phyloP scores from a whole-genome alignment of 1,140 invertebrate genomes.

The Lutraria rhynchaena region DNA sequence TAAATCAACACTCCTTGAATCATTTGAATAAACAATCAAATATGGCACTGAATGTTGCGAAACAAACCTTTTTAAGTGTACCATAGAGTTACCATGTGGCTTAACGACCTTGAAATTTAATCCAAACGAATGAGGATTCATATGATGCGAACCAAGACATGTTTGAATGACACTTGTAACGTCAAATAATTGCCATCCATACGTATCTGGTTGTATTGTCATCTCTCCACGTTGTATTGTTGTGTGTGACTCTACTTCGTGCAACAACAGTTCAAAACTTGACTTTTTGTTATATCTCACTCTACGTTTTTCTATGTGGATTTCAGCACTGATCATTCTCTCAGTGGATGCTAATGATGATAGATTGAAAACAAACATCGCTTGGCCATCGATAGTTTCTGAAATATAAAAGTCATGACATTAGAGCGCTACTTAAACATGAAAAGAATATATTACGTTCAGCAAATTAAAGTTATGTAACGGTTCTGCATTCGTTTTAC shows the following conservation, averaged over 20 bases:
- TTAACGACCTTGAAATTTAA: slow-evolving; percentile 73
- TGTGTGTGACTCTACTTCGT: slow-evolving; percentile 74
- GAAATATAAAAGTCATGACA: slow-evolving; percentile 60
- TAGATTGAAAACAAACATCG: slow-evolving; percentile 81
- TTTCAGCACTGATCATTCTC: slow-evolving; percentile 78
- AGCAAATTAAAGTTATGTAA: too few relatives aligned
- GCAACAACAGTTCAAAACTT: slow-evolving; percentile 73
- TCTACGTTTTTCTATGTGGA: slow-evolving; percentile 79
- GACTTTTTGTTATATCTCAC: slow-evolving; percentile 45
- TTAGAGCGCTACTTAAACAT: too few relatives aligned
- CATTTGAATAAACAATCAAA: slow-evolving; percentile 82
- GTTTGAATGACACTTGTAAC: slow-evolving; percentile 73
- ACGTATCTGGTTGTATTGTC: slow-evolving; percentile 61
- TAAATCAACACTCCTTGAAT: slow-evolving; percentile 74
- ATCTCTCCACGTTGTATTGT: slow-evolving; percentile 70
- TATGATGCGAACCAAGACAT: slow-evolving; percentile 68
- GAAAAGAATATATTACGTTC: too few relatives aligned
- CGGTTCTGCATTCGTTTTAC: too few relatives aligned
- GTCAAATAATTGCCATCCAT: slow-evolving; percentile 79
- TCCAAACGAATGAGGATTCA: slow-evolving; percentile 73
- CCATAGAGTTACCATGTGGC: slow-evolving; percentile 62
- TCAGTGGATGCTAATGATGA: slow-evolving; percentile 76
- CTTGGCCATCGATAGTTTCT: slow-evolving; percentile 74
- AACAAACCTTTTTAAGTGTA: slow-evolving; percentile 71
- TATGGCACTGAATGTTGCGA: slow-evolving; percentile 79